Evolutionary conservation across 2,888 invertebrate genomes (phyloP), one percentile per base, ranked within the genome.

Genomic region (Morpho deidamia): DNA sequence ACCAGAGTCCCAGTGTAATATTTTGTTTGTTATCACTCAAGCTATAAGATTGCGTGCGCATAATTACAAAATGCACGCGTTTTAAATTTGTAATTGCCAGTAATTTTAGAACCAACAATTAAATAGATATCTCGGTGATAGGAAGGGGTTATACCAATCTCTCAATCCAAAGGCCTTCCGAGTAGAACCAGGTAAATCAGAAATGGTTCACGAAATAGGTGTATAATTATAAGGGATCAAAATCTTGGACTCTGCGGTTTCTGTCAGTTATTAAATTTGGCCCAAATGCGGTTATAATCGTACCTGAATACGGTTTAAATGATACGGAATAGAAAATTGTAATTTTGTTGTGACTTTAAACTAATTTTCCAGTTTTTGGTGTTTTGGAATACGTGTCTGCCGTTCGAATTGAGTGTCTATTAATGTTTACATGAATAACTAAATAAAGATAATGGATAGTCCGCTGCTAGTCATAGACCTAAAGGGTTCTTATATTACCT

Each of bases 211-310:
- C 70, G 64, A 62, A 69, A 74, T 73, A 72, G 75, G 75, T 76
- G 71, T 88, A 87, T 88, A 88, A 89, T 89, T 89, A 88, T 83
- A 80, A 78, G 76, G 74, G 80, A 85, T 84, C 83, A 83, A 82
- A 78, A 74, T 72, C 70, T 43, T 74, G 74, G 71, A 67, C 68
- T 71, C 72, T 73, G 68, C 71, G 69, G 78, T 78, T 77, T 73
- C 65, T 74, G 66, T 62, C 74, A 68, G 77, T 83, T 83, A 88
- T 88, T 86, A 88, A 85, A 81, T 76, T 81, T 77, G 70, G 76
- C 65, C 74, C 82, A 88, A 88, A 89, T 88, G 86, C 67, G 79
- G 78, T 89, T 88, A 86, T 89, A 89, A 89, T 89, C 70, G 85
- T 70, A 70, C 63, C 57, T 45, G 65, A 70, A 66, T 62, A 68